Percentiles rank a stretch among this genome's conserved stretches.
Conservation (phyloP, 2,113 vertebrate genomes). For the Oxyruncus cristatus region DNA sequence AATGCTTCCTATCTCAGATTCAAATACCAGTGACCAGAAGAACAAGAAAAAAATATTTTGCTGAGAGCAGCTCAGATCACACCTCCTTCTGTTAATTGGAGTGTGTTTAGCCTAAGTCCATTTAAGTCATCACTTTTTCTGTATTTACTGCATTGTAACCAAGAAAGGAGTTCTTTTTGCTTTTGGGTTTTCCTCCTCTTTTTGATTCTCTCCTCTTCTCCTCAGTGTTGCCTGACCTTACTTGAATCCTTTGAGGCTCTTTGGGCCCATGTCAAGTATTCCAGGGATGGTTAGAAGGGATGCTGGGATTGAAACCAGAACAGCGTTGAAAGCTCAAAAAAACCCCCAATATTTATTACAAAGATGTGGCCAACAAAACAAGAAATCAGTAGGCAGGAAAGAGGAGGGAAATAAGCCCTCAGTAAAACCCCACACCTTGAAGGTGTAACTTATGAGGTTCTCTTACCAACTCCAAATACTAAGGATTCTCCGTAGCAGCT, state of each 20-base stretch:
- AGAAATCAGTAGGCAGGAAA: no score
- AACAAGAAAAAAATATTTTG: background rate
- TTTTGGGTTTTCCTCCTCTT: background rate
- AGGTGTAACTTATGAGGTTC: no score
- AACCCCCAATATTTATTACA: no score
- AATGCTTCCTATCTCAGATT: background rate
- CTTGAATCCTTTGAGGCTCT: background rate
- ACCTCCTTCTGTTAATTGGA: background rate
- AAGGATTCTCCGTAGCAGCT: no score
- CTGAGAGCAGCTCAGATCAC: background rate
- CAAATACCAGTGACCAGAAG: background rate
- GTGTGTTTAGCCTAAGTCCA: background rate
- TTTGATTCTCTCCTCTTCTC: background rate
- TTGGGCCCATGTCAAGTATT: no score
- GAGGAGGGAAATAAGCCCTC: no score
- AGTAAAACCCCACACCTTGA: no score
- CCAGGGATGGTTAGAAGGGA: no score
- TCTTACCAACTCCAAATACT: no score
- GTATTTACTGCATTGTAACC: background rate
- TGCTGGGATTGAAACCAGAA: no score
- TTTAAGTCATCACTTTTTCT: background rate
- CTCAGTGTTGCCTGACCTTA: background rate
- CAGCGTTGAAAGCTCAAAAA: no score
- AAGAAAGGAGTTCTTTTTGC: background rate
- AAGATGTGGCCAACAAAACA: no score